These are phyloP conservation scores for Phylloscopus whistleri DNA, from an alignment of 2,113 vertebrate species.

Conservation along the genomic window DNA sequence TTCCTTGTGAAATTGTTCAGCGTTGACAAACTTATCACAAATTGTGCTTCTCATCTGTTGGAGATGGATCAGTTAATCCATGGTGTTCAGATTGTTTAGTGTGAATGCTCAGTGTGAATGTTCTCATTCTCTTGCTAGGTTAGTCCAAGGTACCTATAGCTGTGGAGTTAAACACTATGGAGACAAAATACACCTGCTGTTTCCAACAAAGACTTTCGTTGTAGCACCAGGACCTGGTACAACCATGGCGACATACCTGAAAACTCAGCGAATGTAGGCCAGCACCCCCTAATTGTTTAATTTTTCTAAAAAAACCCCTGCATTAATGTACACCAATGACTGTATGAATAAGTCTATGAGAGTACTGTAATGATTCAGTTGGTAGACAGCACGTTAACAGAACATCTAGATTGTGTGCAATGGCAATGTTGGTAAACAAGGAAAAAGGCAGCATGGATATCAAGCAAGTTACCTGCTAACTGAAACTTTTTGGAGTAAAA, in stretches of 20 bases:
- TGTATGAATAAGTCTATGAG: neutral
- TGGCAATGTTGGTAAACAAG: neutral
- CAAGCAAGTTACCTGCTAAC: neutral
- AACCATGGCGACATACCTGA: neutral
- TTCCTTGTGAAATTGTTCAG: slow-evolving; percentile 5
- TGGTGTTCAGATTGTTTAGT: neutral
- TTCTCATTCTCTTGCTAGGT: neutral
- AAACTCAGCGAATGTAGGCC: neutral
- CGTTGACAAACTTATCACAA: neutral
- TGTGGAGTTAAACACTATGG: neutral
- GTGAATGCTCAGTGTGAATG: neutral
- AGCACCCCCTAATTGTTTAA: neutral
- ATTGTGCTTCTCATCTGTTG: neutral
- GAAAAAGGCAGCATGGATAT: neutral
- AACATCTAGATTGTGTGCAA: neutral
- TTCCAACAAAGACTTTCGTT: neutral
- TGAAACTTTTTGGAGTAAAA: neutral
- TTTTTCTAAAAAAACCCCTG: accelerated
- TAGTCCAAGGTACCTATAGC: neutral
- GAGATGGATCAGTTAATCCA: neutral
- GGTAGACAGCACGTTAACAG: neutral
- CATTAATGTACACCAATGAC: neutral
- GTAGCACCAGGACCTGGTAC: neutral
- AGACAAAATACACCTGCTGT: neutral
- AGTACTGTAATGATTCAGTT: neutral